Evolutionary conservation across 1,140 invertebrate genomes (phyloP), one percentile per base, ranked within the genome.

Genomic region (Schmidtea mediterranea): DNA sequence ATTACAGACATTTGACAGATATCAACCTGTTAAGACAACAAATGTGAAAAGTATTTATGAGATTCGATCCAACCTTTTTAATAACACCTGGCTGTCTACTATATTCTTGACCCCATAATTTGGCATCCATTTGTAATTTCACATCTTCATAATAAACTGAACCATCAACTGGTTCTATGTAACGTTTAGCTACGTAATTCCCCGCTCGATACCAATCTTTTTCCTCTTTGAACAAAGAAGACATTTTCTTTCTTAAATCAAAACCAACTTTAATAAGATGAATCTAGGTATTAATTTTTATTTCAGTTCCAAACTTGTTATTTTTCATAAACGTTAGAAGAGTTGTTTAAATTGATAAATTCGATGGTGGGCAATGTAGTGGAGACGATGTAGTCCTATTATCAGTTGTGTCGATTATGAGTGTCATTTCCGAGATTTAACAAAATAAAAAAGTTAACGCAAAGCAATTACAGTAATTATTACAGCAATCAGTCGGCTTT

Each of bases 51-150:
- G 12, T 12, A 19, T 41, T 41, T 41, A 3, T 19, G 40, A 6
- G 3, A 5, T 5, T 41, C 12, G 12, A 6, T 41, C 12, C 10
- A 41, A 46, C 15, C 19, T 24, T 46, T 36, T 46, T 46, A 18
- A 15, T 15, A 18, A 39, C 16, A 18, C 38, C 13, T 8, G 5
- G n/a, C 52, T 74, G 71, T 46, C 71, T 52, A 54, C 73, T 73
- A 55, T 66, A 74, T 51, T 74, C 72, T 57, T 73, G 71, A 12
- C 70, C 71, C 72, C 72, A 74, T 19, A 74, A 54, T 54, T 74
- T 74, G 12, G 72, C 70, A 59, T 73, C 71, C 72, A 74, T 74
- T 59, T 74, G 72, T 18, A 74, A 57, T 49, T 63, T 65, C 15
- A 73, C 70, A 59, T 74, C 72, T 51, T 72, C 66, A 58, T 72